Evolutionary conservation across 2,113 vertebrate genomes (phyloP), one percentile per base, ranked within the genome.

Genomic region (Galeopterus variegatus): DNA sequence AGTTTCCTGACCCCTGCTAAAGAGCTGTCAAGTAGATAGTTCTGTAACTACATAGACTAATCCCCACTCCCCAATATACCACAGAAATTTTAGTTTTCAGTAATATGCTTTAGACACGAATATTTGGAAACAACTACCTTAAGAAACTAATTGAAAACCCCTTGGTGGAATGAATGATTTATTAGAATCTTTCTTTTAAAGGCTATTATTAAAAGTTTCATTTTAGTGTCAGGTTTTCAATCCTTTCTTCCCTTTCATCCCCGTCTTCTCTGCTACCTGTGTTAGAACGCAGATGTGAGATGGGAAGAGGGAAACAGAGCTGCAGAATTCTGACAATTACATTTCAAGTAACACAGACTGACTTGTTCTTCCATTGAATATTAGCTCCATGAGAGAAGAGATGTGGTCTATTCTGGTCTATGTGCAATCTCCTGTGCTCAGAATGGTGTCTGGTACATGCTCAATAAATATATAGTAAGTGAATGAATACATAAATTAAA

Each of bases 241-340:
- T 70, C 24, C 13, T 52, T 73, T 18, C 52, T 60, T 90, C 31
- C 41, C 8, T n/a, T 64, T 36, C 13, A n/a, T 56, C 11, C 6
- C 52, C 12, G 33, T 52, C 84, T 88, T 94, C 52, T 69, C 89
- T 77, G 52, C 50, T 67, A 79, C 56, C 82, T 79, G 82, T 93
- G 69, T 60, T 76, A 77, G 77, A 92, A 95, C 36, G n/a, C 21
- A 95, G 94, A 69, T 24, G 50, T 45, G 52, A 77, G 84, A 72
- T 54, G 18, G 31, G 94, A 69, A 67, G 86, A 65, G 62, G 62
- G 45, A 84, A 73, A 93, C 77, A 17, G 45, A 95, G 50, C n/a
- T 64, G 31, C 10, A 7, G 56, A 81, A 18, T 45, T 85, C 67
- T 50, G 79, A 90, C 15, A 52, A 26, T 69, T 41, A 18, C 5